Conservation (phyloP, 2,888 invertebrate genomes). For the Platycheirus rosarum region DNA sequence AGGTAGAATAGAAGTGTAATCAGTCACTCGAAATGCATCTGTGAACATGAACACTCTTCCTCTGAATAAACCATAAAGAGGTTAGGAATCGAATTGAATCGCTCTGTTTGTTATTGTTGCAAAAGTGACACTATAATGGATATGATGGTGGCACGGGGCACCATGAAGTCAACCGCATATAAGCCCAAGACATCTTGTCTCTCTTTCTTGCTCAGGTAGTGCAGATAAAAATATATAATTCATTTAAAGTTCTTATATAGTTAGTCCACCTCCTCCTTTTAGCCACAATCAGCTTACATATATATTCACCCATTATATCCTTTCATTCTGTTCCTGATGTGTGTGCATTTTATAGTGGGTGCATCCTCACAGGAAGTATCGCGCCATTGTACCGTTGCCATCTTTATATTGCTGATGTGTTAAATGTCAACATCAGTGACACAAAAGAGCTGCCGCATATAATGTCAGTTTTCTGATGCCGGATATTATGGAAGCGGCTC, state of each 20-base stretch:
- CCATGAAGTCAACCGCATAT: neutral
- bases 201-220: neutral
- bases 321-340: constrained; percentile 34
- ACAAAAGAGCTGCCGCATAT: constrained; percentile 63
- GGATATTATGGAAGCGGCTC: constrained; percentile 57
- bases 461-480: constrained; percentile 58
- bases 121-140: neutral
- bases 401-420: constrained; percentile 70
- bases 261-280: neutral
- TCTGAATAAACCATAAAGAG: neutral
- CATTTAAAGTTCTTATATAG: neutral
- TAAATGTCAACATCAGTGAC: constrained; percentile 71
- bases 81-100: constrained; percentile 5
- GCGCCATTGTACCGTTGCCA: constrained; percentile 16
- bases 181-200: neutral
- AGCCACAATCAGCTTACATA: neutral
- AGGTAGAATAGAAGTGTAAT: constrained; percentile 1
- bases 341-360: constrained; percentile 32
- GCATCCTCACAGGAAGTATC: constrained; percentile 56
- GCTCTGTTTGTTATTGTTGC: too few species aligned
- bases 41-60: too few species aligned
- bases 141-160: neutral
- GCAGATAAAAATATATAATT: neutral
- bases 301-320: constrained; percentile 14
- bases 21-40: constrained; percentile 24